Percentiles rank a stretch among this genome's conserved stretches.
Conservation (phyloP, 2,888 invertebrate genomes). For the Ashinkailepas kermadecensis region DNA sequence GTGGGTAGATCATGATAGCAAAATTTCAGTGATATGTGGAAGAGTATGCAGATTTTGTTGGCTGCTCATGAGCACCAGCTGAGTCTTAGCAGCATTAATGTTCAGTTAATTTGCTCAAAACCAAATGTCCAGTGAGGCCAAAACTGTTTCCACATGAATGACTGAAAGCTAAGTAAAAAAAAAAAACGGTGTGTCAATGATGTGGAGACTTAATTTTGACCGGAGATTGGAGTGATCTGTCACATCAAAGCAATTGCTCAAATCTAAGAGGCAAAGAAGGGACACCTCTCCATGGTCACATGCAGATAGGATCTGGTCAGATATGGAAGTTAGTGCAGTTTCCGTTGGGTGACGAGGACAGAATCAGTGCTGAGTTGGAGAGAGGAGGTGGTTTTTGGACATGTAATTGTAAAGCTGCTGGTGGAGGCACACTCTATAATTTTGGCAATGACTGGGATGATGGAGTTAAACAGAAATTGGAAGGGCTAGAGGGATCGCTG, state of each 20-base stretch:
- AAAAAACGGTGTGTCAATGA: no score
- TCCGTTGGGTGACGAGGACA: not conserved
- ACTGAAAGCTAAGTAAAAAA: no score
- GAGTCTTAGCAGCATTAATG: no score
- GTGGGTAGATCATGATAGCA: no score
- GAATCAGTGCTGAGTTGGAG: not conserved
- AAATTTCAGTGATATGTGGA: no score
- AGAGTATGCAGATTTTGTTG: no score
- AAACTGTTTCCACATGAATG: no score
- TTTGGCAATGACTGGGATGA: not conserved
- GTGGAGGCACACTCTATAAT: not conserved
- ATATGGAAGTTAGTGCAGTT: not conserved
- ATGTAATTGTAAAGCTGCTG: not conserved
- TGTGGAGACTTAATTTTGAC: no score
- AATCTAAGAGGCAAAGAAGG: not conserved
- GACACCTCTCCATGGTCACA: not conserved
- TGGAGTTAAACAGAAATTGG: not conserved
- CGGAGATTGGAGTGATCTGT: not conserved
- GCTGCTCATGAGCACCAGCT: no score
- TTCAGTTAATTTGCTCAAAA: no score
- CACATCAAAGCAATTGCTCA: not conserved
- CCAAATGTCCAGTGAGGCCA: no score
- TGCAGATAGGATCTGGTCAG: not conserved
- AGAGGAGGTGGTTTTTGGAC: not conserved
- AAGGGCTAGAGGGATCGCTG: not conserved